Evolutionary conservation across 2,797 vertebrate species (phyloP).

Genomic region (Enteromius thamalakanensis): DNA sequence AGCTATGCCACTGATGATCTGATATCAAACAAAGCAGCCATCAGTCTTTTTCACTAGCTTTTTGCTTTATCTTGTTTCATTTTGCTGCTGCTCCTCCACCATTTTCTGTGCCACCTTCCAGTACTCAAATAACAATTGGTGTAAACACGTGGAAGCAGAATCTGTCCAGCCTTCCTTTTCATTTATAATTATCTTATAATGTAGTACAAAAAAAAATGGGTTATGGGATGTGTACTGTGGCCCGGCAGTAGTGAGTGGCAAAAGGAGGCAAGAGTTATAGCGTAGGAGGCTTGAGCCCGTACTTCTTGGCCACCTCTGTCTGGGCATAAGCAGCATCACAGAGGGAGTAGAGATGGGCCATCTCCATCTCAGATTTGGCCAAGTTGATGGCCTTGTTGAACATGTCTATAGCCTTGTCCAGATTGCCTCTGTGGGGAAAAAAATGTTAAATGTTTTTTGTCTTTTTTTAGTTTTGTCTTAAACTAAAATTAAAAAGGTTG

Average conservation of each 20-base stretch:
- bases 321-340: constrained; percentile 98
- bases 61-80: not conserved
- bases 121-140: constrained; percentile 51
- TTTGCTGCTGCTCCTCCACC: not conserved
- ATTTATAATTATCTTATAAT: constrained; percentile 31
- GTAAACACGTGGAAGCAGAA: constrained; percentile 65
- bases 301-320: constrained; percentile 98
- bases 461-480: not conserved
- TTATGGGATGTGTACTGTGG: constrained; percentile 68
- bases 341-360: constrained; percentile 98
- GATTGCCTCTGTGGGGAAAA: constrained; percentile 86
- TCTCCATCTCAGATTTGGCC: constrained; percentile 99
- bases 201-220: constrained; percentile 61
- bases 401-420: constrained; percentile 99
- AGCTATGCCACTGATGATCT: constrained; percentile 21
- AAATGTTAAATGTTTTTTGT: not conserved
- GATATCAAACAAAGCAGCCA: constrained; percentile 20
- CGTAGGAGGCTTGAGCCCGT: constrained; percentile 97
- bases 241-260: constrained; percentile 63
- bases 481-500: not conserved
- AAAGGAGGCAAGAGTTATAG: constrained; percentile 78
- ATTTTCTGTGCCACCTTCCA: constrained; percentile 24
- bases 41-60: not conserved
- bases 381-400: constrained; percentile 99
- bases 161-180: constrained; percentile 39